Evolutionary conservation across 2,797 vertebrate species (phyloP), one percentile per base, ranked within the genome.

Genomic region (Micropoecilia bifurca): DNA sequence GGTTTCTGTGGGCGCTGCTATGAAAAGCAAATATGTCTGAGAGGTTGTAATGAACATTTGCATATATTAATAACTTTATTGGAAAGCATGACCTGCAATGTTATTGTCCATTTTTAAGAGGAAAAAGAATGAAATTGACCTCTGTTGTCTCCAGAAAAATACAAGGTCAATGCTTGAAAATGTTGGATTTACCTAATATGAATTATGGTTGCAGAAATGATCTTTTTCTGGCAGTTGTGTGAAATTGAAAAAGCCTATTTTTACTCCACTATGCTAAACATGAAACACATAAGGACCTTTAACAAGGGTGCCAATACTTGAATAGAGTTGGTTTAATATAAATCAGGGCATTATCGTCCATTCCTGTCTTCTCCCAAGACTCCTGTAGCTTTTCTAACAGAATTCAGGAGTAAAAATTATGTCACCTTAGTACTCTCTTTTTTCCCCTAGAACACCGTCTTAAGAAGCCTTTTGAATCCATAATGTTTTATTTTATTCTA

Each of bases 1-100:
- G 61, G 28, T 80, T 72, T 72, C 50, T 46, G 20, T 55, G 74
- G 76, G 68, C 53, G 33, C 80, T 84, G 22, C 46, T 33, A 3
- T 73, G 36, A 66, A 36, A 63, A 73, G 59, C 33, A 73, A 81
- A 22, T 20, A 2, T 28, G 2, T 63, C 6, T 72, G 45, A 55
- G 66, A 10, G 10, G 10, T 43, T 1, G 68, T 39, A 13, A 50
- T 46, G 28, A 63, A 66, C 7, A 39, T 39, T 33, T 20, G 33
- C 18, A 69, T 39, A 50, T 63, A 36, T 20, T 36, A 63, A 36
- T 36, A 20, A 63, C 33, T 63, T 61, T 61, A 33, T 33, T 30
- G 6, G 57, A 59, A 59, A 59, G 57, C 57, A 59, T 59, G 57
- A 5, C 28, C 13, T 55, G 9, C 12, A 3, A 55, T n/a, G 53